These are phyloP conservation scores for Gymnoscopelus braueri DNA, from an alignment of 2,797 vertebrate genomes.

Conservation along the genomic window DNA sequence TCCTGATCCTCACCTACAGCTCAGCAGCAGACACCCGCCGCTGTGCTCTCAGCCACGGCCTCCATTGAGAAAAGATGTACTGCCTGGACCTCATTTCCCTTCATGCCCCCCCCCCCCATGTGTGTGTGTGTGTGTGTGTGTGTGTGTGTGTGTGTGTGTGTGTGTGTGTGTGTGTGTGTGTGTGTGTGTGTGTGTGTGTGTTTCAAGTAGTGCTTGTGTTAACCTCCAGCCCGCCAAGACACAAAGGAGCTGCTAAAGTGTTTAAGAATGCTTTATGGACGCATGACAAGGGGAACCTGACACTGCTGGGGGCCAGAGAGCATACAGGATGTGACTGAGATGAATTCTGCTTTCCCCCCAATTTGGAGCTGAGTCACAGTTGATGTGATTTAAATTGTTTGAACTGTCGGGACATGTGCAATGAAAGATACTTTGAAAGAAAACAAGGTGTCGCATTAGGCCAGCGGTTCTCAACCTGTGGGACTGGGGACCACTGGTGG, in stretches of 20 bases:
- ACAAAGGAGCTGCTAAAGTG: slow-evolving; percentile 76
- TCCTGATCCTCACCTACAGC: slow-evolving; percentile 83
- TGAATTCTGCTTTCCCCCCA: slow-evolving; percentile 67
- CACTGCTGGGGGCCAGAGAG: slow-evolving; percentile 71
- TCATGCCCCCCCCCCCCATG: slow-evolving; percentile 12
- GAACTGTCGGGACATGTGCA: slow-evolving; percentile 54
- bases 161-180: too few relatives aligned
- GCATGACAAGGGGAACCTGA: slow-evolving; percentile 70
- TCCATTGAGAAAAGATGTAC: slow-evolving; percentile 81
- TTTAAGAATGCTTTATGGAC: slow-evolving; percentile 79
- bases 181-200: too few relatives aligned
- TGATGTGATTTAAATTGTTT: slow-evolving; percentile 50
- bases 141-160: too few relatives aligned
- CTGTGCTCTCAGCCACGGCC: slow-evolving; percentile 74
- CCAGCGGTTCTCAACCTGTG: too few relatives aligned
- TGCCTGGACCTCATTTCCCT: slow-evolving; percentile 75
- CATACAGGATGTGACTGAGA: slow-evolving; percentile 70
- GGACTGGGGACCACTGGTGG: too few relatives aligned
- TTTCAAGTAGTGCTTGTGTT: slow-evolving; percentile 76
- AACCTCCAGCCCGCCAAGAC: slow-evolving; percentile 73
- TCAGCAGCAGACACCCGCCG: slow-evolving; percentile 78
- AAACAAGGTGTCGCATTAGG: neutral
- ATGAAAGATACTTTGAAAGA: slow-evolving; percentile 22
- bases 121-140: too few relatives aligned
- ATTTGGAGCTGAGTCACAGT: slow-evolving; percentile 62